phyloP scores from a whole-genome alignment of 2,797 vertebrate genomes.

The Phrynocephalus guinanensis region DNA sequence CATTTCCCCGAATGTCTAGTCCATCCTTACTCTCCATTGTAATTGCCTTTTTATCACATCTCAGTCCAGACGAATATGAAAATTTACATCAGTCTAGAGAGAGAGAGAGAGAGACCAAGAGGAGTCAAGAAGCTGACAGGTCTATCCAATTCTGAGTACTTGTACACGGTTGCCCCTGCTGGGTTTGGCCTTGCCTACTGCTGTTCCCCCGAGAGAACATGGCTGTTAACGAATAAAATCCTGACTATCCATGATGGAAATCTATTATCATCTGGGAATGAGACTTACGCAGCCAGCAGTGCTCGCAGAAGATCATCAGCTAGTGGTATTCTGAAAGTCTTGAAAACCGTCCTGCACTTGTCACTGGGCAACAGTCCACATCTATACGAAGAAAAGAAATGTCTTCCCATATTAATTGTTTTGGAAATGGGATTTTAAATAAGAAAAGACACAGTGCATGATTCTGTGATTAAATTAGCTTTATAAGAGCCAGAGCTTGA shows the following conservation, averaged over 20 bases:
- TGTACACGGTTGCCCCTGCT: background rate
- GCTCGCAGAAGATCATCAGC: slow-evolving; percentile 80
- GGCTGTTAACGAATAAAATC: background rate
- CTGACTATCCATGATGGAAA: background rate
- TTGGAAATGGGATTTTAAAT: slow-evolving; percentile 26
- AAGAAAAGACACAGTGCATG: slow-evolving; percentile 1
- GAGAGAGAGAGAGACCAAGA: too few relatives aligned
- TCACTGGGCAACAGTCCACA: slow-evolving; percentile 79
- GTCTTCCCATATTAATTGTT: slow-evolving; percentile 17
- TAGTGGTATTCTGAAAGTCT: slow-evolving; percentile 86
- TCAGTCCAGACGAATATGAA: background rate
- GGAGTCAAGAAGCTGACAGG: too few relatives aligned
- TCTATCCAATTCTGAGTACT: background rate
- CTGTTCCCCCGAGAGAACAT: background rate
- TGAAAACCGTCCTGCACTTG: slow-evolving; percentile 84
- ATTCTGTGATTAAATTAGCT: background rate
- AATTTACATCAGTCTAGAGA: too few relatives aligned
- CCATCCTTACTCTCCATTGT: background rate
- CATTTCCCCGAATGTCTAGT: too few relatives aligned
- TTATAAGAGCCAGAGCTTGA: background rate
- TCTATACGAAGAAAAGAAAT: slow-evolving; percentile 75
- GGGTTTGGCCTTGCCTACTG: background rate
- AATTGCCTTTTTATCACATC: background rate
- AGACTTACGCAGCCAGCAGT: slow-evolving; percentile 84
- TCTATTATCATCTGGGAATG: background rate